Conservation (phyloP, 2,888 invertebrate species). For the Horisme vitalbata region DNA sequence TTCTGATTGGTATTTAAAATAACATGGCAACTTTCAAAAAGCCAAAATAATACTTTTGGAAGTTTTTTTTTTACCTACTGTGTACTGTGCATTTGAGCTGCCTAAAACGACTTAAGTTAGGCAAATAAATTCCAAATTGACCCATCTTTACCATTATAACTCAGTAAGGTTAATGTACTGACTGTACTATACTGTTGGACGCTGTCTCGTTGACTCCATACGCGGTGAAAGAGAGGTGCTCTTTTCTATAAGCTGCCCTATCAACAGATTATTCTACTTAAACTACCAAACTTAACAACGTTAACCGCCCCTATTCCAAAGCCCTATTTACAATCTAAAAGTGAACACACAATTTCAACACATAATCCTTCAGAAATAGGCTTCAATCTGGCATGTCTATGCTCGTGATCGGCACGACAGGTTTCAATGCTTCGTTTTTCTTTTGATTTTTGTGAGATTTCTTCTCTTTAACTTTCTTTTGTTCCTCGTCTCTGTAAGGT, state of each 20-base stretch:
- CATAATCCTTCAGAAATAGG: conserved; percentile 27
- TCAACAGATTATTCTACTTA: conserved; percentile 44
- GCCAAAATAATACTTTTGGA: too few relatives aligned
- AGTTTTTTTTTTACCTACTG: too few relatives aligned
- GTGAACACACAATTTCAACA: conserved; percentile 66
- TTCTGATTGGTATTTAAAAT: too few relatives aligned
- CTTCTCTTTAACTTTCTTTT: conserved; percentile 80
- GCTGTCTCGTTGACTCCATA: not conserved
- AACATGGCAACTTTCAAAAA: too few relatives aligned
- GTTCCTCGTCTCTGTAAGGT: conserved; percentile 73
- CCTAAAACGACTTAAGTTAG: too few relatives aligned
- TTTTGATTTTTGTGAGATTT: conserved; percentile 87
- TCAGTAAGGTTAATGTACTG: too few relatives aligned
- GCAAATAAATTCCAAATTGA: too few relatives aligned
- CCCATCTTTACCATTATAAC: too few relatives aligned
- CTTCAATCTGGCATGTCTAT: conserved; percentile 95
- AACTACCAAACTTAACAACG: conserved; percentile 72
- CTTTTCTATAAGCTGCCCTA: conserved; percentile 20
- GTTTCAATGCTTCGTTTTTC: conserved; percentile 91
- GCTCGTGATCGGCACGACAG: conserved; percentile 93
- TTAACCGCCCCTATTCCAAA: conserved; percentile 63
- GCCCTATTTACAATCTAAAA: conserved; percentile 45
- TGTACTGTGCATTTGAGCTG: too few relatives aligned
- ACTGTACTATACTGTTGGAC: too few relatives aligned
- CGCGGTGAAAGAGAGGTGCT: not conserved